Evolutionary conservation across 2,888 invertebrate species (phyloP), one percentile per base, ranked within the genome.

Genomic region (Tenodera sinensis): DNA sequence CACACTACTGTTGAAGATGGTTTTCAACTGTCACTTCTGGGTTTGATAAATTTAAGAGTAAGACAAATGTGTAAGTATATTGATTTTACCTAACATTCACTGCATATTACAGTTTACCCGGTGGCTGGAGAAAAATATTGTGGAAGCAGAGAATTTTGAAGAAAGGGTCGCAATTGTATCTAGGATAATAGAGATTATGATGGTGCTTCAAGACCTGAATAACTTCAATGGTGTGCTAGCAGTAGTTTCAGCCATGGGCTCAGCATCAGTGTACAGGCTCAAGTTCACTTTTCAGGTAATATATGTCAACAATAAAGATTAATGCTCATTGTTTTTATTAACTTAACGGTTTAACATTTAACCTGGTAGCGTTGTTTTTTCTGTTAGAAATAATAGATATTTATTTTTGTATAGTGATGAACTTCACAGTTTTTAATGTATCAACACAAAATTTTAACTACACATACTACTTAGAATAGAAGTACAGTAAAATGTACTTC

Each of bases 171-270:
- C 97, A 1, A 97, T 99, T 90, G 95, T 99, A 90, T 96, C 97
- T 89, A 95, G 99, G 28, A 96, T 98, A 89, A 95, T 99, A 90
- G 99, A 99, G 94, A 96, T 99, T 91, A 98, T 99, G 97, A 95
- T 97, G 92, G 98, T 98, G 89, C 96, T 99, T 92, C 96, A 98
- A 91, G 99, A 99, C 93, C 95, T 99, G 90, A 99, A 99, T 94
- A 99, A 99, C 94, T 99, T 99, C 94, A 99, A 98, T 94, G 99
- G 99, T 0, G 98, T 99, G 89, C 94, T 99, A 89, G 98, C 98
- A 81, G 97, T 99, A 90, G 97, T 97, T 87, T 97, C 98, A 89
- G 99, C 99, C 71, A 96, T 98, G 94, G 97, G 96, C 89, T 98
- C 98, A 82, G 98, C 99, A 25, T 97, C 98, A 88, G 98, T 99